Conservation (phyloP, 1,140 invertebrate species). For the Mercenaria mercenaria region DNA sequence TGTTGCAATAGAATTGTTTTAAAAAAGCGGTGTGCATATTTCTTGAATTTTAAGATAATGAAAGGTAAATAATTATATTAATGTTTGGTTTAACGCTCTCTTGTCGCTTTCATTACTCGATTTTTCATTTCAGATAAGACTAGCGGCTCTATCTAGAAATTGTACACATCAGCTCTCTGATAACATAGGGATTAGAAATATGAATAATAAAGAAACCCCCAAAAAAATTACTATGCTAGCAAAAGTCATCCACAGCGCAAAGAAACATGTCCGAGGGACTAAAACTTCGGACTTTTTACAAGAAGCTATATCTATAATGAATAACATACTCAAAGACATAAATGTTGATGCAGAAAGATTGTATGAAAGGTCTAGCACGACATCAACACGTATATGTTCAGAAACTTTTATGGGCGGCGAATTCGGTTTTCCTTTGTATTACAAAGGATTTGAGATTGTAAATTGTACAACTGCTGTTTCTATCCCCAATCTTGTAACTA, state of each 20-base stretch:
- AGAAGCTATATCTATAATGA: conserved; percentile 19
- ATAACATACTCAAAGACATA: conserved; percentile 24
- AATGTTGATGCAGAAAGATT: conserved; percentile 15
- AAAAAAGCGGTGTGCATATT: too few species aligned
- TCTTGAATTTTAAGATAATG: too few species aligned
- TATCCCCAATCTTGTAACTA: conserved; percentile 43
- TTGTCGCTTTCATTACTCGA: too few species aligned
- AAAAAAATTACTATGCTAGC: not conserved
- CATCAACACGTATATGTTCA: conserved; percentile 50
- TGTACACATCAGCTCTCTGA: too few species aligned
- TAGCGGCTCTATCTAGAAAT: too few species aligned
- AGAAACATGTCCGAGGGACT: conserved; percentile 52
- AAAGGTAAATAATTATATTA: too few species aligned
- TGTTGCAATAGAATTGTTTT: too few species aligned
- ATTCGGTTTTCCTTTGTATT: conserved; percentile 68
- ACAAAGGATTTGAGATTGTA: conserved; percentile 63
- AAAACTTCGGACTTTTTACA: conserved; percentile 50
- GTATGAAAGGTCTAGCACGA: not conserved
- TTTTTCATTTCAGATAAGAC: too few species aligned
- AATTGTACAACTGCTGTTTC: conserved; percentile 54
- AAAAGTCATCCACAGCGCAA: not conserved
- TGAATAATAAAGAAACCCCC: too few species aligned
- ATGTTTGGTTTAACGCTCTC: too few species aligned
- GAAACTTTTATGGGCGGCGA: conserved; percentile 64
- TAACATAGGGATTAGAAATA: too few species aligned